These are phyloP conservation scores for Mya arenaria DNA, from an alignment of 1,140 invertebrate genomes.

Conservation along the genomic window DNA sequence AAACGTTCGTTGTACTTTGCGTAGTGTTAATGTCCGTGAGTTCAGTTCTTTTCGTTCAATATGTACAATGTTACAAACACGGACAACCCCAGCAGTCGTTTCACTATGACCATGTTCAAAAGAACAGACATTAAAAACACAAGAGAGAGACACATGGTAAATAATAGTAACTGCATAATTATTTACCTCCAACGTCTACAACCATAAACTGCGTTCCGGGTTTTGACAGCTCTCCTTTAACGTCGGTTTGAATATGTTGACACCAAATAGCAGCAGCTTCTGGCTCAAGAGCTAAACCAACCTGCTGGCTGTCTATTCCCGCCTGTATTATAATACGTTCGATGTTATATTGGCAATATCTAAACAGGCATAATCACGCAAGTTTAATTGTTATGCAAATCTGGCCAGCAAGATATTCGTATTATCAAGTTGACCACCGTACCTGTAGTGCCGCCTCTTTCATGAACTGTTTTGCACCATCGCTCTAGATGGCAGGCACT, in stretches of 20 bases:
- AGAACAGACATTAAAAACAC: no score
- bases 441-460: background rate
- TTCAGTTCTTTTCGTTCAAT: no score
- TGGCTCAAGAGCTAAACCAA: background rate
- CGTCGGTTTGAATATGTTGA: background rate
- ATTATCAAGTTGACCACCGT: background rate
- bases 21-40: no score
- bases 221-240: background rate
- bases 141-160: no score
- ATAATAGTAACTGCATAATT: no score
- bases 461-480: conserved; percentile 5
- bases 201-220: background rate
- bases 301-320: background rate
- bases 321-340: no score
- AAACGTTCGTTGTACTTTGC: no score
- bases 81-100: no score
- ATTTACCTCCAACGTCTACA: conserved; percentile 9
- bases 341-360: no score
- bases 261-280: background rate
- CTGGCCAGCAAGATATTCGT: background rate
- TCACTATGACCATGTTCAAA: no score
- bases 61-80: no score
- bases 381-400: background rate
- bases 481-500: background rate
- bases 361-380: background rate